Conservation (phyloP, 2,797 vertebrate species). For the Amazona ochrocephala region DNA sequence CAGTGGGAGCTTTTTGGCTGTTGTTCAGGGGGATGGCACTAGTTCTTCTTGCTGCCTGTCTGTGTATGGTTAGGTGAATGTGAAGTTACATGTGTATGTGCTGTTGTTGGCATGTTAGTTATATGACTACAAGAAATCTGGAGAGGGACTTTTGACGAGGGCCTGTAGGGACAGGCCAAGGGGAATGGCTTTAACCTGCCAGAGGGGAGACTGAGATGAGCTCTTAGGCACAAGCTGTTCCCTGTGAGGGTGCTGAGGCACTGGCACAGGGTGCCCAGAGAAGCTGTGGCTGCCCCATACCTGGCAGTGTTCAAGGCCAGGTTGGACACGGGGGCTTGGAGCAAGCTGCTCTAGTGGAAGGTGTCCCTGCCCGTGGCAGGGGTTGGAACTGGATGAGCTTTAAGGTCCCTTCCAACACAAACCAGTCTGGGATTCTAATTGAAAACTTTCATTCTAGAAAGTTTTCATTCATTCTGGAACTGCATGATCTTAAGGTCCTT, state of each 20-base stretch:
- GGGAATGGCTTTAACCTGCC: neutral
- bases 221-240: too few species aligned
- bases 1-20: neutral
- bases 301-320: too few species aligned
- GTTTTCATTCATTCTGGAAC: too few species aligned
- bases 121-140: neutral
- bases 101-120: rapidly evolving
- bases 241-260: too few species aligned
- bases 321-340: too few species aligned
- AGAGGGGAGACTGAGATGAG: neutral
- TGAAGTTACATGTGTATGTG: neutral
- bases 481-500: too few species aligned
- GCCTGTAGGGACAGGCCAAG: neutral
- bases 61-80: neutral
- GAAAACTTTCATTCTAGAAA: too few species aligned
- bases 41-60: neutral
- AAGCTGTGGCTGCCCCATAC: too few species aligned
- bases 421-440: neutral
- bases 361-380: neutral
- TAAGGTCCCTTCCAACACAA: neutral
- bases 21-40: neutral
- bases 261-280: too few species aligned
- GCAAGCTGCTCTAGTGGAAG: neutral
- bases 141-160: neutral
- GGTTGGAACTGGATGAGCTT: neutral